Evolutionary conservation across 2,113 vertebrate species (phyloP).

Genomic region (Toxotes chatareus): DNA sequence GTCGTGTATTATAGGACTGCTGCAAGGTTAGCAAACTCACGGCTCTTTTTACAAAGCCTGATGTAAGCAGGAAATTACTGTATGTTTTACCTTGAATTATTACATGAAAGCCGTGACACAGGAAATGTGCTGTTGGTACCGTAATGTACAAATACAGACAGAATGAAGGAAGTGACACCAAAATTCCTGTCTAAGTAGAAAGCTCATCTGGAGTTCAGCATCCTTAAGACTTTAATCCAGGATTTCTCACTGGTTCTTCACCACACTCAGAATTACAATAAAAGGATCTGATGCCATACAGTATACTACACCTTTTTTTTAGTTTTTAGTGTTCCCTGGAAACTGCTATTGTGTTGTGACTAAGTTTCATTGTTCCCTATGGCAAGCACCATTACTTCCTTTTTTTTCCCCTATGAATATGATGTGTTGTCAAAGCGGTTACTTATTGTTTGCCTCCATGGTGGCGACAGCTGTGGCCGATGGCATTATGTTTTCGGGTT

Average conservation of each 20-base stretch:
- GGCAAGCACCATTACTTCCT: neutral
- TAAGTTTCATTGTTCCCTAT: neutral
- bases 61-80: conserved; percentile 45
- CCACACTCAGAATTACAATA: neutral
- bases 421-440: neutral
- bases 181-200: conserved; percentile 19
- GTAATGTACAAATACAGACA: neutral
- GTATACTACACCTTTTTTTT: neutral
- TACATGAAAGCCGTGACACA: conserved; percentile 24
- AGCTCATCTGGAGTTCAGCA: conserved; percentile 18
- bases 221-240: conserved; percentile 11
- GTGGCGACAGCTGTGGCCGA: too few species aligned
- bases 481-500: too few species aligned
- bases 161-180: conserved; percentile 1
- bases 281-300: neutral
- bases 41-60: conserved; percentile 31
- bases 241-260: conserved; percentile 10
- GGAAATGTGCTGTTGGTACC: conserved; percentile 25
- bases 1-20: conserved; percentile 4
- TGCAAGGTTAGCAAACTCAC: conserved; percentile 20
- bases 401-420: neutral
- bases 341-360: neutral
- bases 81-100: conserved; percentile 37
- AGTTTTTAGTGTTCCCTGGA: neutral
- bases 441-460: neutral